Percentiles rank a stretch among this genome's conserved stretches.
Conservation (phyloP, 2,113 vertebrate genomes). For the Dipodomys stephensi region DNA sequence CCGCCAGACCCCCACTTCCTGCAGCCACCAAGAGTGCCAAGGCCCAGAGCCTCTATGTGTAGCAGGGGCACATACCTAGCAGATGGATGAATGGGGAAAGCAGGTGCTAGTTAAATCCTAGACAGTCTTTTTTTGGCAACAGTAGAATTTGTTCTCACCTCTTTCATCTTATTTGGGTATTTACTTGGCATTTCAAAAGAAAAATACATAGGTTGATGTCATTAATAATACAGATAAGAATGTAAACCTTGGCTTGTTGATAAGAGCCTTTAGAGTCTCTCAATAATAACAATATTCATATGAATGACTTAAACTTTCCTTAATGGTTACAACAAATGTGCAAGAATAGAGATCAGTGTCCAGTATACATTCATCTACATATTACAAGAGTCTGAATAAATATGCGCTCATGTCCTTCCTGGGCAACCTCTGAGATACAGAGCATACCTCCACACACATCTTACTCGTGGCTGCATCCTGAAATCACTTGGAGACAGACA, state of each 20-base stretch:
- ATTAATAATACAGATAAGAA: slow-evolving; percentile 54
- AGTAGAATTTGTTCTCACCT: slow-evolving; percentile 28
- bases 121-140: not conserved
- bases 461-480: not conserved
- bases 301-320: not conserved
- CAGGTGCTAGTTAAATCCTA: not conserved
- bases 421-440: accelerated
- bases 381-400: not conserved
- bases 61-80: not conserved
- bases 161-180: slow-evolving; percentile 36
- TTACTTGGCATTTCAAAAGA: slow-evolving; percentile 5
- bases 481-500: not conserved
- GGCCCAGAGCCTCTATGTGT: no score
- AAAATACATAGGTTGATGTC: slow-evolving; percentile 43
- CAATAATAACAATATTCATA: slow-evolving; percentile 28
- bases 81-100: accelerated
- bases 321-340: not conserved
- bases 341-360: slow-evolving; percentile 22
- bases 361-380: no score
- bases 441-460: not conserved
- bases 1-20: no score
- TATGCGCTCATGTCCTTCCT: accelerated
- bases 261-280: slow-evolving; percentile 67
- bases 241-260: slow-evolving; percentile 61
- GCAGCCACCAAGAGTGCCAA: no score